These are phyloP conservation scores for Polyommatus iphigenia DNA, from an alignment of 2,888 invertebrate genomes.

Conservation along the genomic window DNA sequence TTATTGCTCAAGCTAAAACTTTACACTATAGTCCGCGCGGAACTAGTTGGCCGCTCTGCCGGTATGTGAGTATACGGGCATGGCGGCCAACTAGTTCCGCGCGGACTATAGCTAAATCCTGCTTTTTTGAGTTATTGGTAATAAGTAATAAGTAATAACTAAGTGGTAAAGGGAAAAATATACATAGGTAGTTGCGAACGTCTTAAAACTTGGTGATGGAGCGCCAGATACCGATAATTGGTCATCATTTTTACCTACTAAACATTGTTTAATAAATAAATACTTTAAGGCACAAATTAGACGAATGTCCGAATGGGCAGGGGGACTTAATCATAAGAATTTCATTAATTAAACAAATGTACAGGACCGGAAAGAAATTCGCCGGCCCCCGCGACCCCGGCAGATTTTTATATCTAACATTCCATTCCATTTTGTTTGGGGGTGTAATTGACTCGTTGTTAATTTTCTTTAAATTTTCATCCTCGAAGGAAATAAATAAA, in stretches of 20 bases:
- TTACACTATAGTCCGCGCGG: too few species aligned
- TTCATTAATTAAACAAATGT: slow-evolving; percentile 78
- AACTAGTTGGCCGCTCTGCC: too few species aligned
- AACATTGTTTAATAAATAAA: background rate
- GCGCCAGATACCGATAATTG: background rate
- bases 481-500: slow-evolving; percentile 43
- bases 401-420: slow-evolving; percentile 67
- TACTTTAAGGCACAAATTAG: slow-evolving; percentile 56
- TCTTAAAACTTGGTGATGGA: background rate
- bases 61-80: too few species aligned
- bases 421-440: slow-evolving; percentile 65
- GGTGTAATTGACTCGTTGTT: slow-evolving; percentile 71
- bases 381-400: slow-evolving; percentile 73
- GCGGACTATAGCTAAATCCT: too few species aligned
- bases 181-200: background rate
- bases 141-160: too few species aligned
- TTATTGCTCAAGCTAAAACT: too few species aligned
- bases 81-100: too few species aligned
- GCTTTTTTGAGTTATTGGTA: too few species aligned
- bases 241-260: background rate
- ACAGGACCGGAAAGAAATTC: slow-evolving; percentile 72
- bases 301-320: slow-evolving; percentile 66
- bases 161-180: background rate
- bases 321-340: slow-evolving; percentile 73
- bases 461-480: slow-evolving; percentile 63